Evolutionary conservation across 1,140 invertebrate species (phyloP).

Genomic region (Anastatus disparis): DNA sequence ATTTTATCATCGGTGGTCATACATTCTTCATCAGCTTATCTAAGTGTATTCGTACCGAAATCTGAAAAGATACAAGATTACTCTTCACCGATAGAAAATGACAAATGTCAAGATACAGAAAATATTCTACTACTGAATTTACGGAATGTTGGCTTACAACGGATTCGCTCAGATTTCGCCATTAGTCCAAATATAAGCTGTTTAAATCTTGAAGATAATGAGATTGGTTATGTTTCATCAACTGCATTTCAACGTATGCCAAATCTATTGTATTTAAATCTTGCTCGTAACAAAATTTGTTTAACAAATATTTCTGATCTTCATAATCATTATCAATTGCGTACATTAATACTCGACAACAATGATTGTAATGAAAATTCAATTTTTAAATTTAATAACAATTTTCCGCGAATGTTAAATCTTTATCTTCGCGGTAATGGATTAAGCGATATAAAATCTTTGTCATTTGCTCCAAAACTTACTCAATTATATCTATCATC

Average conservation of each 20-base stretch:
- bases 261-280: slow-evolving; percentile 50
- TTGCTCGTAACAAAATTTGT: slow-evolving; percentile 52
- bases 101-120: background rate
- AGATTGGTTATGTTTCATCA: slow-evolving; percentile 46
- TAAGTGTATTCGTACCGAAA: too few relatives aligned
- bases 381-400: slow-evolving; percentile 28
- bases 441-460: slow-evolving; percentile 28
- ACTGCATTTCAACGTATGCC: slow-evolving; percentile 48
- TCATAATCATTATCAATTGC: background rate
- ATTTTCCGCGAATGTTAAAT: slow-evolving; percentile 45
- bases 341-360: background rate
- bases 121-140: slow-evolving; percentile 16
- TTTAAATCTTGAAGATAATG: slow-evolving; percentile 52
- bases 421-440: slow-evolving; percentile 50
- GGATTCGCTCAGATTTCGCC: slow-evolving; percentile 40
- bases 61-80: too few relatives aligned
- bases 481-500: slow-evolving; percentile 52
- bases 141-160: slow-evolving; percentile 10
- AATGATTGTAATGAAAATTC: background rate
- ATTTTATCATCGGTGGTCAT: too few relatives aligned
- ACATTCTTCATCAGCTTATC: too few relatives aligned
- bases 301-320: slow-evolving; percentile 37
- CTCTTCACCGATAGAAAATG: background rate
- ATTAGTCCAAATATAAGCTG: slow-evolving; percentile 45
- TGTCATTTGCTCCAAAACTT: slow-evolving; percentile 45